Evolutionary conservation across 1,140 invertebrate genomes (phyloP).

Genomic region (Lepidotrigona ventralis): DNA sequence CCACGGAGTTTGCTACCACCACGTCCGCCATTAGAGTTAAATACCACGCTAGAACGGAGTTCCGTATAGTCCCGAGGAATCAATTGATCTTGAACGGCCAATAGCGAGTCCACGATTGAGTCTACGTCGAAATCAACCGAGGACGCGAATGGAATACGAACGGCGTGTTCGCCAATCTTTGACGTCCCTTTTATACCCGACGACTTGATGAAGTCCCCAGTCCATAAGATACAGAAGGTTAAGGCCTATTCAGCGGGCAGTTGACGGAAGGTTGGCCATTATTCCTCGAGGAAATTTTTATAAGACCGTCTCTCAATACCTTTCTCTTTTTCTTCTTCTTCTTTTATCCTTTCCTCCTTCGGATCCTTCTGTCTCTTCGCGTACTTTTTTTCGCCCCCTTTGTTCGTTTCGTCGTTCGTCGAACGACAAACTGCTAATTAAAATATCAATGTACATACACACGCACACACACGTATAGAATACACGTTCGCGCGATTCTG

Average conservation of each 20-base stretch:
- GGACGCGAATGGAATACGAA: neutral
- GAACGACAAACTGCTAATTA: neutral
- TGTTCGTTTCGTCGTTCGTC: neutral
- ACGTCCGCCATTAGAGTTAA: neutral
- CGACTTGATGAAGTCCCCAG: neutral
- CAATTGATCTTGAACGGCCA: neutral
- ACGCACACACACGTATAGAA: neutral
- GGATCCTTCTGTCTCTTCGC: too few relatives aligned
- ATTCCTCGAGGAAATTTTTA: neutral
- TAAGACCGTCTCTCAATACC: neutral
- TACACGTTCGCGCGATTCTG: too few relatives aligned
- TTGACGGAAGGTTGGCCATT: neutral
- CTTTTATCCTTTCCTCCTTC: too few relatives aligned
- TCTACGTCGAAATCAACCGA: neutral
- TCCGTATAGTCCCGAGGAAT: neutral
- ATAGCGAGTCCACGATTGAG: neutral
- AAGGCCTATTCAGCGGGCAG: neutral
- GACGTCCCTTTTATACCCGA: neutral
- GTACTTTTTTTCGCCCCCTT: neutral
- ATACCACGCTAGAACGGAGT: neutral
- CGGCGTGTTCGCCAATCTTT: neutral
- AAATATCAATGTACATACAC: constrained; percentile 2
- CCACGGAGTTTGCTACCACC: too few relatives aligned
- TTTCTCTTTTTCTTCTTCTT: neutral
- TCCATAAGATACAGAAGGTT: neutral